Evolutionary conservation across 2,113 vertebrate species (phyloP).

Genomic region (Thunnus maccoyii): DNA sequence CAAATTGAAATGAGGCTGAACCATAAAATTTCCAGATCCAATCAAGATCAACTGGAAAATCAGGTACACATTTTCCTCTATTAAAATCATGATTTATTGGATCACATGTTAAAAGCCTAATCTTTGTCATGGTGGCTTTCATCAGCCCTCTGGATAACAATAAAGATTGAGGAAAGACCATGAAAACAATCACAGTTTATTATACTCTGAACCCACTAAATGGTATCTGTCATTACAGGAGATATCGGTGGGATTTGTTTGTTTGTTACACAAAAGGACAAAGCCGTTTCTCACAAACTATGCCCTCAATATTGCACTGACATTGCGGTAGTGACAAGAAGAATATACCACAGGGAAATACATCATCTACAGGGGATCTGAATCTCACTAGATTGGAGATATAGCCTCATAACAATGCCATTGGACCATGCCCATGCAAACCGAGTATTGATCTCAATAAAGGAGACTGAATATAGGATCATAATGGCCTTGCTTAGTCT

Average conservation of each 20-base stretch:
- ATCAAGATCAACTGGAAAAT: conserved; percentile 2
- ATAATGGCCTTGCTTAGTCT: conserved; percentile 39
- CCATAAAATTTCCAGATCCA: conserved; percentile 22
- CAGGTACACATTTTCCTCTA: not conserved
- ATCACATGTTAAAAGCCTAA: not conserved
- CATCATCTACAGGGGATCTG: conserved; percentile 4
- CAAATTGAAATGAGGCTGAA: conserved; percentile 3
- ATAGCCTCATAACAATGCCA: conserved; percentile 23
- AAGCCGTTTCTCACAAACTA: conserved; percentile 9
- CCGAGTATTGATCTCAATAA: conserved; percentile 52
- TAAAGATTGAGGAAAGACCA: not conserved
- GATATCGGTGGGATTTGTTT: not conserved
- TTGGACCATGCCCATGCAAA: conserved; percentile 50
- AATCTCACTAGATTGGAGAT: not conserved
- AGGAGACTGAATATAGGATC: conserved; percentile 31
- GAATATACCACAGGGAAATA: conserved; percentile 27
- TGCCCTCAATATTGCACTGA: conserved; percentile 21
- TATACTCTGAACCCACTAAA: conserved; percentile 17
- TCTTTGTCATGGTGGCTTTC: not conserved
- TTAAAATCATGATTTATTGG: conserved; percentile 14
- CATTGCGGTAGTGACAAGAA: conserved; percentile 24
- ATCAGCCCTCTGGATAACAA: conserved; percentile 10
- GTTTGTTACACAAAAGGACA: conserved; percentile 16
- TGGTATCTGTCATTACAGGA: conserved; percentile 22
- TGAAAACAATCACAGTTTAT: conserved; percentile 2